Base-by-base conservation (phyloP, 2,797 vertebrate species). In the Gorsachius magnificus region DNA sequence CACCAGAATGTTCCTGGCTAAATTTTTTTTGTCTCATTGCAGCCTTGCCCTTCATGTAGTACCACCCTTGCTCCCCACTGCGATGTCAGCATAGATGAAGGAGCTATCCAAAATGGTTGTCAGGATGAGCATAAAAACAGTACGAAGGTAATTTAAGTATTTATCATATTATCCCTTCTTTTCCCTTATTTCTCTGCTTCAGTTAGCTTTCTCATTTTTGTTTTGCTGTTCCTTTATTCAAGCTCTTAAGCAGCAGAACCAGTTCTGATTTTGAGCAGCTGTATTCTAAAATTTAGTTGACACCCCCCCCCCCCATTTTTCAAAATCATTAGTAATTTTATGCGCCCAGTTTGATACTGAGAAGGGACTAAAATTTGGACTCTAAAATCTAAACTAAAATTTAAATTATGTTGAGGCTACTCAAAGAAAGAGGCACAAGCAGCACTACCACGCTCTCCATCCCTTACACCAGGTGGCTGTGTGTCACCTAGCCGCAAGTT, bases 21-120 rank as follows among this genome's bases (percentile, higher is more conserved):
- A 97, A 87, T 36, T 63, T 89, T 95, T 97, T 92, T 83, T 97
- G 94, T 96, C 90, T 97, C 95, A 63, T 97, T 84, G 61, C 97
- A 99, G 99, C 98, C 98, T 83, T 99, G 99, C 96, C 97, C 98
- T 77, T 99, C 99, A 22, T 99, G 99, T 95, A 98, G 97, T 84
- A 98, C 97, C 94, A 97, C 97, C 13, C 98, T 98, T 92, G 90
- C 98, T 80, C 97, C 98, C 89, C 98, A 96, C 90, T 98, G 97
- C 24, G 98, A 98, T 97, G 98, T 96, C 83, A 97, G 96, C 88
- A 85, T 97, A 95, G 99, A 99, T 70, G 99, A 98, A 92, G 98
- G 97, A 87, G 87, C 98, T 21, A 97, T 98, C 84, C 98, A 98
- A 95, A 99, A 99, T 66, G 98, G 99, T 95, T 98, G 99, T 98